A percentile compares a stretch with the other conserved stretches of the same genome.
Conservation (phyloP, 2,113 vertebrate species). For the Colistium nudipinnis region DNA sequence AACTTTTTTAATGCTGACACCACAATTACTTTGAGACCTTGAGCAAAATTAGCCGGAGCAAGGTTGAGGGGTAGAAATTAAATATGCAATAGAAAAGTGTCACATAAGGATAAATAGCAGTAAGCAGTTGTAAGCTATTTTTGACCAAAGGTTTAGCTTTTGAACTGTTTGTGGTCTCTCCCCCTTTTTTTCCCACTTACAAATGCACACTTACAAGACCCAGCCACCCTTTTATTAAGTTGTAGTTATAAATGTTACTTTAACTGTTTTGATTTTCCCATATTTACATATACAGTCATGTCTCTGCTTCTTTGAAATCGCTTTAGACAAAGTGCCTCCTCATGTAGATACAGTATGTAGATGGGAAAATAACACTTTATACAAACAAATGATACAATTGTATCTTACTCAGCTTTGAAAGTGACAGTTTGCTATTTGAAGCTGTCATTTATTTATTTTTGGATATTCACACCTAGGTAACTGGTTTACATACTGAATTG, state of each 20-base stretch:
- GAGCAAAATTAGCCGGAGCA: constrained; percentile 13
- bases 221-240: not conserved
- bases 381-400: not conserved
- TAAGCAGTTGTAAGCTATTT: not conserved
- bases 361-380: not conserved
- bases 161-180: not conserved
- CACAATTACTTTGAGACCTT: constrained; percentile 52
- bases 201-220: not conserved
- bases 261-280: not conserved
- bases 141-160: not conserved
- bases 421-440: constrained; percentile 1
- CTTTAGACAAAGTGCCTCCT: not conserved
- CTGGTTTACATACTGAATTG: too few species aligned
- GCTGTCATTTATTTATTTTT: not conserved
- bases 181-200: not conserved
- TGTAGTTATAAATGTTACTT: not conserved
- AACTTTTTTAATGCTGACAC: constrained; percentile 60
- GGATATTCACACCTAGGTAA: constrained; percentile 1
- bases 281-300: not conserved
- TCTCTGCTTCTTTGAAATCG: not conserved
- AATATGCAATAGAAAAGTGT: not conserved
- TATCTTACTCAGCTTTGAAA: not conserved
- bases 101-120: not conserved
- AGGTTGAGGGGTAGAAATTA: constrained; percentile 8
- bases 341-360: not conserved